Conservation (phyloP, 2,888 invertebrate species). For the Cryptophagus acutangulus region DNA sequence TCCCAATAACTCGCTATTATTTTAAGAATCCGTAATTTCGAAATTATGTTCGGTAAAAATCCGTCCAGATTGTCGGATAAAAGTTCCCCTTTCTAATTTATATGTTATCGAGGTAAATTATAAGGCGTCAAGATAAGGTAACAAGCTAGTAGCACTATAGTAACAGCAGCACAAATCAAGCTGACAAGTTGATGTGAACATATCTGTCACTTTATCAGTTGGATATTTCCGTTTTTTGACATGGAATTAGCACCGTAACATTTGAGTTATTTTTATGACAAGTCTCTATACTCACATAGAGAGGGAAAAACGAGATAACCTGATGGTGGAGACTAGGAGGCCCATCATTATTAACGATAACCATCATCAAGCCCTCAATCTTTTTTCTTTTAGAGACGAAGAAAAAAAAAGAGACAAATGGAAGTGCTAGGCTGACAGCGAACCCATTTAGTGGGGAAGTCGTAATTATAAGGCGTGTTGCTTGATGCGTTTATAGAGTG, state of each 20-base stretch:
- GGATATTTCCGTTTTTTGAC: conserved; percentile 18
- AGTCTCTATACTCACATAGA: too few species aligned
- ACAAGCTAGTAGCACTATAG: too few species aligned
- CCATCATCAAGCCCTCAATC: conserved; percentile 39
- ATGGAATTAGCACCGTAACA: conserved; percentile 25
- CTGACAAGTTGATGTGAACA: conserved; percentile 25
- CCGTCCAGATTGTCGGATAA: not conserved
- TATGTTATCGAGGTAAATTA: too few species aligned
- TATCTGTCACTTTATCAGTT: conserved; percentile 18
- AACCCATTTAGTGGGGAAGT: conserved; percentile 51
- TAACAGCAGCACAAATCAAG: conserved; percentile 27
- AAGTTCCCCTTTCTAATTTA: conserved; percentile 8
- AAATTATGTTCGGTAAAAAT: too few species aligned
- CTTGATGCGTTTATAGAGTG: too few species aligned
- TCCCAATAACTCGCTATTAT: too few species aligned
- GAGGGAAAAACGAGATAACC: too few species aligned
- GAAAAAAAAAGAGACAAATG: conserved; percentile 53
- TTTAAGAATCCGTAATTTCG: too few species aligned
- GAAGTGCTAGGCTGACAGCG: conserved; percentile 50
- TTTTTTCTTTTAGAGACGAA: too few species aligned
- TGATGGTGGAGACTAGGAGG: conserved; percentile 33
- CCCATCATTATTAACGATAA: conserved; percentile 45
- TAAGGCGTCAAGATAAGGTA: too few species aligned
- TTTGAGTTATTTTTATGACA: conserved; percentile 41
- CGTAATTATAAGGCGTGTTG: conserved; percentile 52